phyloP scores from a whole-genome alignment of 2,113 vertebrate genomes.

The Cettia cetti region DNA sequence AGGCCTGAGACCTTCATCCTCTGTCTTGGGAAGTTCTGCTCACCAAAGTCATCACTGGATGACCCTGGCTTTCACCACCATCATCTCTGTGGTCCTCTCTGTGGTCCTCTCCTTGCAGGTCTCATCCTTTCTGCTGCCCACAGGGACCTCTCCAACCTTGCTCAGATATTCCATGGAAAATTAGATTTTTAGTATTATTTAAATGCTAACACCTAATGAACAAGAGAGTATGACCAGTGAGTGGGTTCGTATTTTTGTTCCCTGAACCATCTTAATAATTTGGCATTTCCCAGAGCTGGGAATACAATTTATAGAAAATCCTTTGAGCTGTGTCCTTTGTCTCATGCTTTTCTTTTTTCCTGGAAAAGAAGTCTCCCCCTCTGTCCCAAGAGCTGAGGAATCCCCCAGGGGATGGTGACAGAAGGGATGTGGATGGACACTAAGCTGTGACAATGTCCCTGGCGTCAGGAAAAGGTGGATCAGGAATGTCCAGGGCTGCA shows the following conservation, averaged over 20 bases:
- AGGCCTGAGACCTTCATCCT: background rate
- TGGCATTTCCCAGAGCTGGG: background rate
- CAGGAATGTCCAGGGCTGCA: background rate
- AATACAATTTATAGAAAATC: background rate
- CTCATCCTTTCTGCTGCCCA: background rate
- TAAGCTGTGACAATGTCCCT: background rate
- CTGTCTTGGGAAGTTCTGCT: background rate
- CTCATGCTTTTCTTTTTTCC: background rate
- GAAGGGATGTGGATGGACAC: background rate
- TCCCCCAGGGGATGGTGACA: background rate
- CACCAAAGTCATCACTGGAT: background rate
- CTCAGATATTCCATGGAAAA: background rate
- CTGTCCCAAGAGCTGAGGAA: background rate
- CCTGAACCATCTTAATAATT: background rate
- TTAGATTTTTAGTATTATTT: background rate
- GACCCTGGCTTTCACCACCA: background rate
- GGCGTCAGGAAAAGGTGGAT: background rate
- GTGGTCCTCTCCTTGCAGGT: background rate
- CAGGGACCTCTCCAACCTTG: background rate
- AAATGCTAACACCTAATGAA: background rate
- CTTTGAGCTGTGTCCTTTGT: background rate
- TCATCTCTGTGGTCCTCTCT: background rate
- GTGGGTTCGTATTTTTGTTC: background rate
- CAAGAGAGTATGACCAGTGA: background rate
- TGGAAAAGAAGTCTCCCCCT: background rate